These are phyloP conservation scores for Ptilonorhynchus violaceus DNA, from an alignment of 2,113 vertebrate genomes.

Conservation along the genomic window DNA sequence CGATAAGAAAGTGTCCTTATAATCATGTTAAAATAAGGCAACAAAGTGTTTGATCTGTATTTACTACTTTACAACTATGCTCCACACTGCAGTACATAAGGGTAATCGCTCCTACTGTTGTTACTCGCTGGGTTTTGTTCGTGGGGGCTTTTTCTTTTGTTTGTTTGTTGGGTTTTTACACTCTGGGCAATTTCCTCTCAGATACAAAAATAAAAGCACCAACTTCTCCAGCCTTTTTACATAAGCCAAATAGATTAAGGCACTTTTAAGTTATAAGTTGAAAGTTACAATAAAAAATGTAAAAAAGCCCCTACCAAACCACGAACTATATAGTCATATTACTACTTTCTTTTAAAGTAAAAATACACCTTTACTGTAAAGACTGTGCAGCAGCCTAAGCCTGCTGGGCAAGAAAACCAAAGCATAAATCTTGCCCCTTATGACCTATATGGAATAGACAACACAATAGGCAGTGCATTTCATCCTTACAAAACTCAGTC, in stretches of 20 bases:
- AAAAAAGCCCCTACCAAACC: not conserved
- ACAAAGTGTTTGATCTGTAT: not conserved
- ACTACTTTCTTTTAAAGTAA: not conserved
- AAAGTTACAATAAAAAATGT: not conserved
- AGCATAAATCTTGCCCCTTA: not conserved
- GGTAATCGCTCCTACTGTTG: not conserved
- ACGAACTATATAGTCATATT: not conserved
- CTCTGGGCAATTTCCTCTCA: not conserved
- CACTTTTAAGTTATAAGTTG: not conserved
- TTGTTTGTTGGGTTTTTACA: not conserved
- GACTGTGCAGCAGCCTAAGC: not conserved
- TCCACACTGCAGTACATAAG: not conserved
- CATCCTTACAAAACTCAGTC: not conserved
- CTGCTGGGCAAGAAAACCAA: not conserved
- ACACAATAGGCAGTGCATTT: not conserved
- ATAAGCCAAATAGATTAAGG: not conserved
- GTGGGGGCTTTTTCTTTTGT: not conserved
- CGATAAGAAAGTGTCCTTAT: not conserved
- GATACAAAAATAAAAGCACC: not conserved
- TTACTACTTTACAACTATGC: not conserved
- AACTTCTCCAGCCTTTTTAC: not conserved
- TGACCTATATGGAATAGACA: not conserved
- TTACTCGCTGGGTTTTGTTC: rapidly evolving
- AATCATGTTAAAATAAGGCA: not conserved
- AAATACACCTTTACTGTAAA: not conserved